A percentile compares a stretch with the other conserved stretches of the same genome.
Conservation (phyloP, 2,888 invertebrate species). For the Galeopsomyia nigrocyanea region DNA sequence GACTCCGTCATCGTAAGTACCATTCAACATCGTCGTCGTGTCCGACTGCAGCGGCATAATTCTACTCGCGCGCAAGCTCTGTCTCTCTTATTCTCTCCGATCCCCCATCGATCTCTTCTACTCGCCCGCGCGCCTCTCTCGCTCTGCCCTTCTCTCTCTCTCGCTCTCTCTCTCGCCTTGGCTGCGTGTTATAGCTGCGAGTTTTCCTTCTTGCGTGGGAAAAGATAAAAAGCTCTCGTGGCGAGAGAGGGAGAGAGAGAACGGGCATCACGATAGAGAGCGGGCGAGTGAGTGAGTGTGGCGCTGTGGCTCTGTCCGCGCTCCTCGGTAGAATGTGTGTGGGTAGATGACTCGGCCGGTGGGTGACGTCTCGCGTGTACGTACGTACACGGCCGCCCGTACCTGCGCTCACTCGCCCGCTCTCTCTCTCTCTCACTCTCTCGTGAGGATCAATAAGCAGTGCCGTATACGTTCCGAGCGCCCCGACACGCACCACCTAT, state of each 20-base stretch:
- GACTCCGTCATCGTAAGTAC: conserved; percentile 68
- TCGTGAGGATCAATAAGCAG: conserved; percentile 68
- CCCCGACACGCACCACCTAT: background rate
- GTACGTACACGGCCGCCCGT: conserved; percentile 39
- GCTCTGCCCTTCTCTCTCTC: background rate
- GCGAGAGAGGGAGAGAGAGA: background rate
- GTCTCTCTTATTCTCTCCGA: background rate
- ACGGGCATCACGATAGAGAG: background rate
- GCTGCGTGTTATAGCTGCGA: too few species aligned
- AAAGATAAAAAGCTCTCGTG: background rate
- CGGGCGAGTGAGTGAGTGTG: too few species aligned
- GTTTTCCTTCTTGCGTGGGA: too few species aligned
- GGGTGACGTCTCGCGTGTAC: conserved; percentile 20
- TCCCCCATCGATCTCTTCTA: too few species aligned
- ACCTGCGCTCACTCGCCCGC: conserved; percentile 21
- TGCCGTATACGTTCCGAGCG: conserved; percentile 56
- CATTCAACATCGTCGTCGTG: too few species aligned
- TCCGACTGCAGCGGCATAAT: too few species aligned
- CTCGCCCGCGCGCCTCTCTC: too few species aligned
- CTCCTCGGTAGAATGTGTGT: background rate
- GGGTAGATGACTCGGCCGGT: background rate
- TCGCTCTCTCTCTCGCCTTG: background rate
- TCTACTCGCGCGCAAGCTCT: background rate
- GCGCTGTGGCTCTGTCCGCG: too few species aligned
- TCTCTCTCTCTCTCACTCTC: conserved; percentile 7